These are phyloP conservation scores for Archivesica marissinica DNA, from an alignment of 1,140 invertebrate genomes.

Conservation along the genomic window DNA sequence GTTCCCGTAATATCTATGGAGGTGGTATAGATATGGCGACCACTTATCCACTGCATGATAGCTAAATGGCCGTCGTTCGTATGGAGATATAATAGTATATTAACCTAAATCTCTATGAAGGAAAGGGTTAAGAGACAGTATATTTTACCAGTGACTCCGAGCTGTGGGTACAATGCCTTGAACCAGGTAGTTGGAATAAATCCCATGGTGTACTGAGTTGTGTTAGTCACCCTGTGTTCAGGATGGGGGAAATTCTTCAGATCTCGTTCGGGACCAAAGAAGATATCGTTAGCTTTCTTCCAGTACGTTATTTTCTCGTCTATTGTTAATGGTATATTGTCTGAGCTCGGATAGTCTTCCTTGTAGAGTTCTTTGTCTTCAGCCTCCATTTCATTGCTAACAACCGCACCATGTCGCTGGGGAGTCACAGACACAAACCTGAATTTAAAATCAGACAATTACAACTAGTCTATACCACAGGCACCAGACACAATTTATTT, in stretches of 20 bases:
- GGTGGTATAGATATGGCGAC: no score
- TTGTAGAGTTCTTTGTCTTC: neutral
- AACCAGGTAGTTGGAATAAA: slow-evolving; percentile 98
- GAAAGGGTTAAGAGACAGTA: no score
- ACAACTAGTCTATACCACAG: neutral
- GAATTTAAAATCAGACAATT: neutral
- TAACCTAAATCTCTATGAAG: no score
- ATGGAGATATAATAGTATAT: no score
- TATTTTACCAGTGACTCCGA: no score
- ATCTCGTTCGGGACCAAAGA: slow-evolving; percentile 86
- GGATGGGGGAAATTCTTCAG: slow-evolving; percentile 89
- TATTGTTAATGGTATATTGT: neutral
- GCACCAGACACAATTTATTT: neutral
- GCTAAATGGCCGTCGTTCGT: no score
- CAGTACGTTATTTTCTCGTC: slow-evolving; percentile 66
- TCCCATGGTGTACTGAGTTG: slow-evolving; percentile 91
- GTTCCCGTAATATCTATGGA: no score
- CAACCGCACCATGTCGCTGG: neutral
- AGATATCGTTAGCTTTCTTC: slow-evolving; percentile 78
- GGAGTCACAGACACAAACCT: neutral
- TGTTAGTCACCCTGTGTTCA: slow-evolving; percentile 86
- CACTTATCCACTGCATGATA: no score
- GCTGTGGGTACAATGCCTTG: slow-evolving; percentile 96
- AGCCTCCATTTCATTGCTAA: neutral
- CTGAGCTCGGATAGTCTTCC: slow-evolving; percentile 30